Percentiles rank a stretch among this genome's conserved stretches.
phyloP scores from a whole-genome alignment of 2,888 invertebrate species.

The Cryptus viduatorius region DNA sequence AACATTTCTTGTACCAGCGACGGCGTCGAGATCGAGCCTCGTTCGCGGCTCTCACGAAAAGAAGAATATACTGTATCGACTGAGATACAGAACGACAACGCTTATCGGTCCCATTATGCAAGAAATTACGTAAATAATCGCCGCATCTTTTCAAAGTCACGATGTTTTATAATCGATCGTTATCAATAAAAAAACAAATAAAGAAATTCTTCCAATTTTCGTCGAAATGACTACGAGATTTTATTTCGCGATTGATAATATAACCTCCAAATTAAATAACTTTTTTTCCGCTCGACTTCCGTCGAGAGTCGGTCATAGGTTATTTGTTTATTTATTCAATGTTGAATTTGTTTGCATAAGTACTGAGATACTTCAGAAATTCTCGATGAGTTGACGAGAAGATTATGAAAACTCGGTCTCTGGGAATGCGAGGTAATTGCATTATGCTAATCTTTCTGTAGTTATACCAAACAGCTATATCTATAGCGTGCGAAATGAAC shows the following conservation, averaged over 20 bases:
- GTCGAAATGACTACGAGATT: too few relatives aligned
- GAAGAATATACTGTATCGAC: slow-evolving; percentile 65
- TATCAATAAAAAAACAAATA: background rate
- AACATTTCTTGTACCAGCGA: slow-evolving; percentile 55
- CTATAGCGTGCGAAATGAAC: background rate
- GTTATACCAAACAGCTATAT: slow-evolving; percentile 7
- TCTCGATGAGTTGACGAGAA: background rate
- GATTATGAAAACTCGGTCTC: background rate
- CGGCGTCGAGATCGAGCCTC: slow-evolving; percentile 67
- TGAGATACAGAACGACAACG: slow-evolving; percentile 33
- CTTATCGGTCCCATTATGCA: slow-evolving; percentile 21
- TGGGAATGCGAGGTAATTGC: slow-evolving; percentile 20
- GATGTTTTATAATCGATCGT: background rate
- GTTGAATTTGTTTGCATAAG: too few relatives aligned
- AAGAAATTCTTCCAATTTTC: background rate
- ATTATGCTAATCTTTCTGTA: slow-evolving; percentile 40
- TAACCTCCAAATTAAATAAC: too few relatives aligned
- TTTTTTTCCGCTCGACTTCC: too few relatives aligned
- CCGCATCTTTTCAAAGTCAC: background rate
- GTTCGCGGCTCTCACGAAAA: slow-evolving; percentile 50
- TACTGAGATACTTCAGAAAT: background rate
- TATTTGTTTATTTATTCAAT: background rate
- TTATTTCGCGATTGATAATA: too few relatives aligned
- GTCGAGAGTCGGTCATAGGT: background rate
- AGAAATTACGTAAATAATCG: background rate